Evolutionary conservation across 2,113 vertebrate species (phyloP).

Genomic region (Actinemys pallida): DNA sequence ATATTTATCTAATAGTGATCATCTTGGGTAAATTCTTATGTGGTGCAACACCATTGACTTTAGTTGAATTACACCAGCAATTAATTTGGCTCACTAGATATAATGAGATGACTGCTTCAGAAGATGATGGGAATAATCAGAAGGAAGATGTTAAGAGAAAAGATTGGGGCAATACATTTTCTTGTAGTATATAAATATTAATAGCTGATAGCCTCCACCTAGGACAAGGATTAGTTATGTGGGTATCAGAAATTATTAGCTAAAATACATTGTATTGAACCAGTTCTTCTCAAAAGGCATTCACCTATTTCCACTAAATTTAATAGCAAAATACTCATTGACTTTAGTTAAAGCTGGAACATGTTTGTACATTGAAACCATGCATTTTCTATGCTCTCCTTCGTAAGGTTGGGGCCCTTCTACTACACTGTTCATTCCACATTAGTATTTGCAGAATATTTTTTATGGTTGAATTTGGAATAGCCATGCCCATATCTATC

Average conservation of each 20-base stretch:
- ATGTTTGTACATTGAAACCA: not conserved
- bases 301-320: not conserved
- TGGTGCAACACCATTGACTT: not conserved
- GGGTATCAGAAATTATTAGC: not conserved
- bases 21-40: not conserved
- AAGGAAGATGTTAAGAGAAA: not conserved
- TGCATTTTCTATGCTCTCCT: not conserved
- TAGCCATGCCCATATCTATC: not conserved
- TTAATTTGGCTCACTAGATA: not conserved
- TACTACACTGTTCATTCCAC: not conserved
- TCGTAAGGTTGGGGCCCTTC: not conserved
- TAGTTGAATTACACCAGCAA: not conserved
- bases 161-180: not conserved
- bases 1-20: not conserved
- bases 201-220: not conserved
- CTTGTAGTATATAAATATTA: not conserved
- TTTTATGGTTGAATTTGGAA: not conserved
- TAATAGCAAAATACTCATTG: slow-evolving; percentile 23
- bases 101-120: not conserved
- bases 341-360: slow-evolving; percentile 19
- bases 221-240: not conserved
- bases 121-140: not conserved
- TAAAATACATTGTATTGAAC: slow-evolving; percentile 1
- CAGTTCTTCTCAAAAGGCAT: not conserved
- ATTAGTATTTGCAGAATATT: not conserved